These are phyloP conservation scores for Trissolcus basalis DNA, from an alignment of 1,140 invertebrate genomes.

Conservation along the genomic window DNA sequence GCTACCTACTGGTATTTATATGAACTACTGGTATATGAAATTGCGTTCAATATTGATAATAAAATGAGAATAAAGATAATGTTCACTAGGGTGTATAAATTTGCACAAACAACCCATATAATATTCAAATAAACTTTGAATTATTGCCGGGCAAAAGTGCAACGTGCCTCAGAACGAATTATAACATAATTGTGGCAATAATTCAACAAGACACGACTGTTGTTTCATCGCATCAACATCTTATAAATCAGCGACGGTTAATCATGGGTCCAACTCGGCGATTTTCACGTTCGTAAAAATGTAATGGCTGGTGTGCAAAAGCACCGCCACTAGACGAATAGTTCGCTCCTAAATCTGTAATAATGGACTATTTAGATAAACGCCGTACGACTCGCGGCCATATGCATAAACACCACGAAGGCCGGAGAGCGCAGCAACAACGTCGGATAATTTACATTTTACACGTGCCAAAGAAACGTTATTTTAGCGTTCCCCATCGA, in stretches of 20 bases:
- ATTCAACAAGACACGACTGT: neutral
- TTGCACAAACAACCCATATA: no score
- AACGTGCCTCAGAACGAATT: neutral
- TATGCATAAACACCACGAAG: conserved; percentile 48
- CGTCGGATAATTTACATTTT: conserved; percentile 52
- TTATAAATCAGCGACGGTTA: conserved; percentile 7
- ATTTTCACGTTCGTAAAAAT: conserved; percentile 5
- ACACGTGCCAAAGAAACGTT: conserved; percentile 41
- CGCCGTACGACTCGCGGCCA: conserved; percentile 28
- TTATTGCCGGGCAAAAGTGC: no score
- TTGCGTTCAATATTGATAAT: no score
- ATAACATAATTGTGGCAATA: neutral
- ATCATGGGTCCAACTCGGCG: neutral
- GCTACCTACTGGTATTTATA: no score
- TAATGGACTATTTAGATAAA: conserved; percentile 58
- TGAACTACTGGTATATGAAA: no score
- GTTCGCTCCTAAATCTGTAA: conserved; percentile 44
- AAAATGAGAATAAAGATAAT: no score
- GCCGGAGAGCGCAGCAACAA: conserved; percentile 37
- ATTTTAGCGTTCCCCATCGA: conserved; percentile 43
- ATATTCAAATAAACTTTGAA: no score
- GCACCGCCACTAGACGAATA: conserved; percentile 30
- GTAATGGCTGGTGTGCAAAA: conserved; percentile 17
- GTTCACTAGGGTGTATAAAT: no score
- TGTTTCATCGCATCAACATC: neutral